Evolutionary conservation across 2,113 vertebrate species (phyloP).

Genomic region (Psilopsiagon aurifrons): DNA sequence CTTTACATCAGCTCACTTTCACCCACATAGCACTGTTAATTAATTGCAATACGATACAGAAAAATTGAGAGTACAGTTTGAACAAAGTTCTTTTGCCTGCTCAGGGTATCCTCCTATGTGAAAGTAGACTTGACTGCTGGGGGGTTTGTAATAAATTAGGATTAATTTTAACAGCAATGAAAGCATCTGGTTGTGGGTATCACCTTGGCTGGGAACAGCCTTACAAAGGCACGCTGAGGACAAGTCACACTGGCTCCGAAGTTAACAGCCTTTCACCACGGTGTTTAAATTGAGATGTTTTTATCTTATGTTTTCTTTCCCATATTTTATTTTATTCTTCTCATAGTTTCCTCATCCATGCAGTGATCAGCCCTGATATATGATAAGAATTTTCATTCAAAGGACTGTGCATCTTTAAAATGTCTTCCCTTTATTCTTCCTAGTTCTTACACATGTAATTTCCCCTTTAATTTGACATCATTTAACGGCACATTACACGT

Average conservation of each 20-base stretch:
- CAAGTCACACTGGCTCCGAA: not conserved
- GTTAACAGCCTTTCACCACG: conserved; percentile 41
- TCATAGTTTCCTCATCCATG: conserved; percentile 33
- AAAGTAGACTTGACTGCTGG: not conserved
- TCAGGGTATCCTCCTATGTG: not conserved
- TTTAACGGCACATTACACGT: conserved; percentile 86
- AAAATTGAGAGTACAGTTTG: fast-evolving
- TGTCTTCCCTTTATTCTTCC: conserved; percentile 82
- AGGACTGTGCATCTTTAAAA: conserved; percentile 82
- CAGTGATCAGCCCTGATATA: conserved; percentile 73
- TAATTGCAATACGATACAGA: not conserved
- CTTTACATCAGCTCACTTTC: fast-evolving
- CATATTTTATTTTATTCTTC: conserved; percentile 72
- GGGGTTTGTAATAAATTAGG: not conserved
- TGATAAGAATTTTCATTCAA: conserved; percentile 73
- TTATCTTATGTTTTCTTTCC: conserved; percentile 66
- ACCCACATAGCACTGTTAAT: not conserved
- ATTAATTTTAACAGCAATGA: not conserved
- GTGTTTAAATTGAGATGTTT: conserved; percentile 70
- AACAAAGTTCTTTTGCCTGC: not conserved
- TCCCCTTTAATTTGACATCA: conserved; percentile 86
- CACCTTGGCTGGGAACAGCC: not conserved
- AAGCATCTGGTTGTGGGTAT: not conserved
- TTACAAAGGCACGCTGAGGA: not conserved
- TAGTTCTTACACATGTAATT: conserved; percentile 83